Evolutionary conservation across 2,113 vertebrate genomes (phyloP).

Genomic region (Condylura cristata): DNA sequence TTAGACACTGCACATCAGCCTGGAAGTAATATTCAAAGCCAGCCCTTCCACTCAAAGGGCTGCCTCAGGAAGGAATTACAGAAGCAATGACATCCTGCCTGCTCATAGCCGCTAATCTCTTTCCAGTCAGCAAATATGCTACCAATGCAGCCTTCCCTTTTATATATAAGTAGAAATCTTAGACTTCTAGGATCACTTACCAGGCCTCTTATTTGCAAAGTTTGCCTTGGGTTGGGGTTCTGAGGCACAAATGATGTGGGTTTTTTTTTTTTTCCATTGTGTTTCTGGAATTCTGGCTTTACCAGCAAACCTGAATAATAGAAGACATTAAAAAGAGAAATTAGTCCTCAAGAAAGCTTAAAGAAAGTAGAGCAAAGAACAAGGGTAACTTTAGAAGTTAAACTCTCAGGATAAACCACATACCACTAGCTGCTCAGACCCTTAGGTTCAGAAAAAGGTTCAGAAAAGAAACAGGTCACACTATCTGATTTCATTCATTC

Average conservation of each 20-base stretch:
- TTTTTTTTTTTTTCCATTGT: not conserved
- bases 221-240: not conserved
- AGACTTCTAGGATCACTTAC: not conserved
- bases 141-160: not conserved
- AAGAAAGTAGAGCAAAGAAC: not conserved
- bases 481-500: not conserved
- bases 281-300: not conserved
- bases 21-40: not conserved
- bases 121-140: not conserved
- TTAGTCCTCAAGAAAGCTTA: not conserved
- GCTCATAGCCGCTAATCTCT: not conserved
- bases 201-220: not conserved
- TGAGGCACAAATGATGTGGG: not conserved
- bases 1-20: not conserved
- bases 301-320: conserved; percentile 10
- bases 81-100: not conserved
- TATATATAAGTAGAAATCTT: not conserved
- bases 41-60: not conserved
- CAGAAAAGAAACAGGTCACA: not conserved
- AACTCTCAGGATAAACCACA: not conserved
- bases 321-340: not conserved
- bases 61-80: not conserved
- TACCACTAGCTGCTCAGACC: not conserved
- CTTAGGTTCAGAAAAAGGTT: not conserved
- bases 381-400: not conserved